These are phyloP conservation scores for Zoanthus gigantus DNA, from an alignment of 92 coral and sea anemone genomes.

Conservation along the genomic window DNA sequence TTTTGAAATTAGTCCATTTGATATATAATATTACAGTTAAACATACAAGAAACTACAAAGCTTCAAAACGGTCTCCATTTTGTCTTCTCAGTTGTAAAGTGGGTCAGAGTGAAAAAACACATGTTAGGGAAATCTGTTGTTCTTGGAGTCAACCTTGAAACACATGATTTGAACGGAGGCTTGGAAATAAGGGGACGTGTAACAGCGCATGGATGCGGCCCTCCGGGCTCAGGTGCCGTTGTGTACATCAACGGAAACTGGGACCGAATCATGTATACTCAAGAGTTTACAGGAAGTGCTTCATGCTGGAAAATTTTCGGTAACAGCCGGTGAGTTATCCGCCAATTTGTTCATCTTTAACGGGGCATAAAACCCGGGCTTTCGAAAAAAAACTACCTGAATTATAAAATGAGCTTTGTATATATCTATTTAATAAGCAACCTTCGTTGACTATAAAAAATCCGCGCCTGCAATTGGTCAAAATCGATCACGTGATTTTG, in stretches of 20 bases:
- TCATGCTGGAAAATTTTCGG: constrained; percentile 48
- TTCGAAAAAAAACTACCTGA: too few relatives aligned
- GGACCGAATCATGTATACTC: constrained; percentile 35
- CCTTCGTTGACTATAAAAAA: too few relatives aligned
- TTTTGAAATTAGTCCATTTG: too few relatives aligned
- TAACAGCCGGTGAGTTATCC: constrained; percentile 13
- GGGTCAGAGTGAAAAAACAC: neutral
- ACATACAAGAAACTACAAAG: too few relatives aligned
- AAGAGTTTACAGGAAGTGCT: constrained; percentile 35
- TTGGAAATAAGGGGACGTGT: constrained; percentile 7
- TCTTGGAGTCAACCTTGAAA: neutral
- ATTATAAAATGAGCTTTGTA: too few relatives aligned
- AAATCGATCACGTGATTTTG: too few relatives aligned
- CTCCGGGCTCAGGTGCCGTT: constrained; percentile 24
- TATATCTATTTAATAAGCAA: too few relatives aligned
- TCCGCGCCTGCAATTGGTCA: too few relatives aligned
- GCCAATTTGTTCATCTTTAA: too few relatives aligned
- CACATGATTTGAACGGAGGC: neutral
- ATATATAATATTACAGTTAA: too few relatives aligned
- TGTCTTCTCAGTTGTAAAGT: neutral
- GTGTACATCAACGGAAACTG: constrained; percentile 25
- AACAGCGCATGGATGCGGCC: constrained; percentile 24
- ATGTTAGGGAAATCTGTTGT: constrained; percentile 1
- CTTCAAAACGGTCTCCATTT: neutral
- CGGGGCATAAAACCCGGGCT: too few relatives aligned